phyloP scores from a whole-genome alignment of 2,113 vertebrate genomes.

The Epinephelus lanceolatus region DNA sequence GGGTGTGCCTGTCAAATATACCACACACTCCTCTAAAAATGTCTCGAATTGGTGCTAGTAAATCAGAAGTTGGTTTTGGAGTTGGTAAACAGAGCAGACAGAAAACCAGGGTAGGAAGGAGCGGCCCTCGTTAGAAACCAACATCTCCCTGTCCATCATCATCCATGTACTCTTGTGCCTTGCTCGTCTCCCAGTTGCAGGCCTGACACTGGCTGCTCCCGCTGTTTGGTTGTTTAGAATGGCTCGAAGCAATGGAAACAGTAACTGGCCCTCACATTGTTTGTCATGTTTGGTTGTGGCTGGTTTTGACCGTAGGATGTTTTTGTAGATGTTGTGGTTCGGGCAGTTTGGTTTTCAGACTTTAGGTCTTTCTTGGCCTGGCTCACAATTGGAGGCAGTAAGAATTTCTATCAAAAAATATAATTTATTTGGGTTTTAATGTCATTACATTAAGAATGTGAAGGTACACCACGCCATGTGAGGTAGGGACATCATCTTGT shows the following conservation, averaged over 20 bases:
- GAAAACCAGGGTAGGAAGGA: background rate
- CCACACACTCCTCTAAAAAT: background rate
- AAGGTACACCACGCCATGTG: too few relatives aligned
- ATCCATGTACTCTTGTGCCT: background rate
- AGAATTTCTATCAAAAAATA: background rate
- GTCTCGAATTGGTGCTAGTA: background rate
- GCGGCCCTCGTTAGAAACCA: background rate
- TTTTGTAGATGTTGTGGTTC: constrained; percentile 11
- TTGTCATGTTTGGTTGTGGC: background rate
- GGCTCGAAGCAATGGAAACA: constrained; percentile 9
- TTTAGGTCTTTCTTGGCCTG: background rate
- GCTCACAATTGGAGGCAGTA: background rate
- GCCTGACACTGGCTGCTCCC: constrained; percentile 1
- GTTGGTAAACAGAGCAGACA: background rate
- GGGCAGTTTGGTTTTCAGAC: background rate
- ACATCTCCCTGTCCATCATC: constrained; percentile 20
- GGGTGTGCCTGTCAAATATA: background rate
- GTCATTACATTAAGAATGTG: background rate
- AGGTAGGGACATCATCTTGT: too few relatives aligned
- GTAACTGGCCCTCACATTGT: background rate
- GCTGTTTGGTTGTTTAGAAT: background rate
- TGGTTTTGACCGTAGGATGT: background rate
- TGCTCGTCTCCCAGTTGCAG: background rate
- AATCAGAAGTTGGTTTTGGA: background rate
- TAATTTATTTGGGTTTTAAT: background rate